These are phyloP conservation scores for Sinocyclocheilus grahami DNA, from an alignment of 2,113 vertebrate species.

Conservation along the genomic window DNA sequence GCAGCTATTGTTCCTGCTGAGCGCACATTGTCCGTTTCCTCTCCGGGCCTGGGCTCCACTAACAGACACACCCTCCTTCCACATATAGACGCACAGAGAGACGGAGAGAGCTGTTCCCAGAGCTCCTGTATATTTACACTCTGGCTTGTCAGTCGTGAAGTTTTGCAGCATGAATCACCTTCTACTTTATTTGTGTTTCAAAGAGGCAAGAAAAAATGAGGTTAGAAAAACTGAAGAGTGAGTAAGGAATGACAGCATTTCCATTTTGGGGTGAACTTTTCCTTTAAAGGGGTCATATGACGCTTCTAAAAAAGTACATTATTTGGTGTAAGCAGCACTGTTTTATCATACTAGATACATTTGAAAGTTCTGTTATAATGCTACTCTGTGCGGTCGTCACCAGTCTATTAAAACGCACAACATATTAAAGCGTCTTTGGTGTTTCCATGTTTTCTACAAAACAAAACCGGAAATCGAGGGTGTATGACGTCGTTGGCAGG, in stretches of 20 bases:
- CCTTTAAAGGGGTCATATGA: not conserved
- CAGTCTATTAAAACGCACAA: too few relatives aligned
- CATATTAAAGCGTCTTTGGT: too few relatives aligned
- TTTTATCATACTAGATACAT: too few relatives aligned
- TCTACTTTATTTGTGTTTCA: not conserved
- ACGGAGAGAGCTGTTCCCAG: not conserved
- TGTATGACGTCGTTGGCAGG: too few relatives aligned
- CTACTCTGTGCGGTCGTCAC: too few relatives aligned
- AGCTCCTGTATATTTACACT: not conserved
- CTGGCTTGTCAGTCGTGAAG: not conserved
- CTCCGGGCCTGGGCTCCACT: slow-evolving; percentile 63
- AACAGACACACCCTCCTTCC: slow-evolving; percentile 46
- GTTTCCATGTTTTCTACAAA: too few relatives aligned
- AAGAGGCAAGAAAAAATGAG: not conserved
- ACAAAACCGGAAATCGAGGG: too few relatives aligned
- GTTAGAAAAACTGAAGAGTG: not conserved
- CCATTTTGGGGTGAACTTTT: not conserved
- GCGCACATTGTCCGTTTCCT: slow-evolving; percentile 73
- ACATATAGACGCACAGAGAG: not conserved
- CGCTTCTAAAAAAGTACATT: too few relatives aligned
- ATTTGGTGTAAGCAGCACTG: too few relatives aligned
- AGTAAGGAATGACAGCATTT: not conserved
- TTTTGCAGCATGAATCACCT: not conserved
- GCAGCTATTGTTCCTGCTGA: slow-evolving; percentile 68
- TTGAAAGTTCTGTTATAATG: too few relatives aligned